Base-by-base conservation (phyloP, 2,797 vertebrate species). In the Loris lydekkerianus region DNA sequence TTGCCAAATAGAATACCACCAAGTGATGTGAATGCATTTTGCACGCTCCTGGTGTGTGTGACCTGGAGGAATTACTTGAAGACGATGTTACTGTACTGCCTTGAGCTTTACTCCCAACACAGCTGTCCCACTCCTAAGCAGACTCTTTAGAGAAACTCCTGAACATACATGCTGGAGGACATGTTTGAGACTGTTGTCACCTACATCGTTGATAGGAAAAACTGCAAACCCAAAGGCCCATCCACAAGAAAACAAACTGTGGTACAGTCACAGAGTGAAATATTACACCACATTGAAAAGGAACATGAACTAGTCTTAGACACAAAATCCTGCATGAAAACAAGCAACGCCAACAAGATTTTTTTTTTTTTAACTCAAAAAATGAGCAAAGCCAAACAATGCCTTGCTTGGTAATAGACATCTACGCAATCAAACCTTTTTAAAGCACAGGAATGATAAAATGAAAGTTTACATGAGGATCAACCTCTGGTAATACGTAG, bases 341-440 rank as follows among this genome's bases (percentile, higher is more conserved):
- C 78, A 96, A 63, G 53, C 29, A 95, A 93, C 60, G 46, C 40
- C 15, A 29, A 60, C 18, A 82, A 34, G 29, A 86, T 49, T 53
- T 75, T 81, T 93, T 43, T 40, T 40, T 40, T 81, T 82, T 80
- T 25, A 88, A 69, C n/a, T 91, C 31, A 75, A 84, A 97, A 97
- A 94, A 73, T 7, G 89, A 93, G 11, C 27, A 77, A 90, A 94
- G 17, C 8, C 20, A 92, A 72, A 82, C 2, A 60, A n/a, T 10
- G 15, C 17, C 18, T 49, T 84, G 7, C 67, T 93, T 92, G 10
- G 34, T 82, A 92, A 86, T 61, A 27, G 18, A 78, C 29, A 18
- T 3, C 2, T 72, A 61, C 77, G 25, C 25, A 72, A 89, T 37
- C 89, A 75, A 80, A 25, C 20, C 14, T 18, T 25, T 93, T 70